Base-by-base conservation (phyloP, 1,140 invertebrate genomes). In the Habropoda laboriosa region DNA sequence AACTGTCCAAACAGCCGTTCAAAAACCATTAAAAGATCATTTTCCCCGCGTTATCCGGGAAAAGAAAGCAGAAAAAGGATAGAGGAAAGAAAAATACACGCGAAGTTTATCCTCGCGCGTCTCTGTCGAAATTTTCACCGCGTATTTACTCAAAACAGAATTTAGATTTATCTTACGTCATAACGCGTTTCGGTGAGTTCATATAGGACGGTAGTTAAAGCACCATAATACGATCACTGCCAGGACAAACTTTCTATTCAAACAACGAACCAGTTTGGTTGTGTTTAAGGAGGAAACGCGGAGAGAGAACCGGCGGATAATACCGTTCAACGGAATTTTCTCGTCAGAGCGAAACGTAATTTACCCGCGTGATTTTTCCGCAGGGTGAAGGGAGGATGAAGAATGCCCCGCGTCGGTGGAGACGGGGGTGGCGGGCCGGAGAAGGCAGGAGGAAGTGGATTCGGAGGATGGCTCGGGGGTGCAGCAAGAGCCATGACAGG, bases 371-470 rank as follows among this genome's bases (percentile, higher is more conserved):
- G n/a, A 12, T 55, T 7, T 72, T 3, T 79, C 24, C 24, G 16
- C 76, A 92, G 91, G 88, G 89, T 90, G 86, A 91, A 82, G 88
- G 89, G 91, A 92, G 90, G 90, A 92, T 92, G 91, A 92, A 92
- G 91, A 91, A 92, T 92, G 91, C 90, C 91, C 89, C 91, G 89
- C 74, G 89, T 89, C 83, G 87, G 83, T 73, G 90, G 88, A 87
- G 90, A 92, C 83, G 91, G 88, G 85, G 88, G 85, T 86, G 87
- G 86, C 73, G 89, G 87, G 68, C 75, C 77, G 70, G 86, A 90
- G 82, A 88, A 84, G 78, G 87, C 82, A 80, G 85, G 81, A 85
- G 81, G 76, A 57, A 74, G 81, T 53, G 83, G 86, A 63, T 88
- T 90, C 51, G 89, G 88, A 77, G 90, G 89, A 82, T 92, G 91